Base-by-base conservation (phyloP, 2,797 vertebrate genomes). In the Peromyscus eremicus region DNA sequence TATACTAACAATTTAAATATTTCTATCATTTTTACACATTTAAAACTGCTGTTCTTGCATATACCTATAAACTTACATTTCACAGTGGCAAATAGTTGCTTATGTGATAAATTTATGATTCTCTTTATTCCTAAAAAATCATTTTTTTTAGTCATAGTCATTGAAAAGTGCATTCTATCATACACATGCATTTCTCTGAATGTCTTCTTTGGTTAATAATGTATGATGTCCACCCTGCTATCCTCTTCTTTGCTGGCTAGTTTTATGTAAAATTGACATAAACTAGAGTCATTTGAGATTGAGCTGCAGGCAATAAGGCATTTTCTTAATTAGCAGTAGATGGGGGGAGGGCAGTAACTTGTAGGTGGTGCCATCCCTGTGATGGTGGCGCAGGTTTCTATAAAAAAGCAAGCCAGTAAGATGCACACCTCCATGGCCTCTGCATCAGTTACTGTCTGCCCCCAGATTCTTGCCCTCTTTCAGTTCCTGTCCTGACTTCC, bases 21-120 rank as follows among this genome's bases (percentile, higher is more conserved):
- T 76, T 91, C 27, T 93, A 13, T 80, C 79, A 70, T 46, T 34
- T 94, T 84, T 80, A 32, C 34, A 73, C 23, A 34, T 81, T 71
- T 40, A 34, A 87, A 40, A 25, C 52, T 64, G 29, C 75, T 93
- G 2, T 57, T 64, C 27, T 40, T 82, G 25, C 16, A 80, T 21
- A 0, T 29, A 66, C 83, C 21, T 79, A 71, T 3, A 60, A 57
- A 70, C 79, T 93, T 79, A 46, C 86, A 73, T 88, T 97, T 43
- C 79, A 66, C 82, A 66, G 34, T 37, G 10, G n/a, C 82, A 66
- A 80, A 79, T 34, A 60, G 1, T 34, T 90, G 17, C 37, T 95
- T 93, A 88, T 46, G 91, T 91, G 37, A 89, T 87, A 89, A 93
- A 93, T 91, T 91, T 85, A 43, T 66, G 32, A 81, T 5, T n/a